Evolutionary conservation across 2,797 vertebrate species (phyloP).

Genomic region (Enteromius fasciolatus): DNA sequence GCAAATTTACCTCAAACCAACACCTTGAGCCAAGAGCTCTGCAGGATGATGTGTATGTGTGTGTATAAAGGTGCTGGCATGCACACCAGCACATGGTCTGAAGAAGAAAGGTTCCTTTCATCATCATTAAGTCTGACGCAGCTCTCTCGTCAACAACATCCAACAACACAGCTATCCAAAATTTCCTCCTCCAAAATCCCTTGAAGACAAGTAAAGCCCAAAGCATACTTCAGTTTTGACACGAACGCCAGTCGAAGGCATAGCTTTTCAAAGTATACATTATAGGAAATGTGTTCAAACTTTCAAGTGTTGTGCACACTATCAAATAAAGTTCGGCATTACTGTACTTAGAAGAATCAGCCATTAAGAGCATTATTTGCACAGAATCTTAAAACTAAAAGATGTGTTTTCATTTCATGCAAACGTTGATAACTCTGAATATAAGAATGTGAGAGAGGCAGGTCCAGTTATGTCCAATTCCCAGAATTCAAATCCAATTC

Average conservation of each 20-base stretch:
- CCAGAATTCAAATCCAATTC: neutral
- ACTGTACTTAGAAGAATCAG: neutral
- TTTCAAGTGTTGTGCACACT: neutral
- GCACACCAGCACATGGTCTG: constrained; percentile 61
- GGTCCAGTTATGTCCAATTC: neutral
- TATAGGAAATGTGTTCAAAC: neutral
- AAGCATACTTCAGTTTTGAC: neutral
- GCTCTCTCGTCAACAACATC: constrained; percentile 59
- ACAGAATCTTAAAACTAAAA: neutral
- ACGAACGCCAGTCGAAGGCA: neutral
- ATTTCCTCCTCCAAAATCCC: neutral
- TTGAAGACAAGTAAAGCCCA: neutral
- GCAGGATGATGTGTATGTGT: constrained; percentile 10
- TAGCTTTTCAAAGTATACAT: neutral
- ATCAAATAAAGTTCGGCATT: neutral
- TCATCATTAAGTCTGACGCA: constrained; percentile 58
- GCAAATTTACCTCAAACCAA: neutral
- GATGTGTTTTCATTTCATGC: neutral
- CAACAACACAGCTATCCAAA: constrained; percentile 28
- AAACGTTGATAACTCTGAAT: neutral
- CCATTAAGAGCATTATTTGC: neutral
- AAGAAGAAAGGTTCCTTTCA: constrained; percentile 70
- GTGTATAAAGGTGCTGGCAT: neutral
- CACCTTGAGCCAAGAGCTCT: constrained; percentile 12
- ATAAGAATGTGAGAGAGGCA: neutral